phyloP scores from a whole-genome alignment of 1,140 invertebrate genomes.

The Periplaneta americana region DNA sequence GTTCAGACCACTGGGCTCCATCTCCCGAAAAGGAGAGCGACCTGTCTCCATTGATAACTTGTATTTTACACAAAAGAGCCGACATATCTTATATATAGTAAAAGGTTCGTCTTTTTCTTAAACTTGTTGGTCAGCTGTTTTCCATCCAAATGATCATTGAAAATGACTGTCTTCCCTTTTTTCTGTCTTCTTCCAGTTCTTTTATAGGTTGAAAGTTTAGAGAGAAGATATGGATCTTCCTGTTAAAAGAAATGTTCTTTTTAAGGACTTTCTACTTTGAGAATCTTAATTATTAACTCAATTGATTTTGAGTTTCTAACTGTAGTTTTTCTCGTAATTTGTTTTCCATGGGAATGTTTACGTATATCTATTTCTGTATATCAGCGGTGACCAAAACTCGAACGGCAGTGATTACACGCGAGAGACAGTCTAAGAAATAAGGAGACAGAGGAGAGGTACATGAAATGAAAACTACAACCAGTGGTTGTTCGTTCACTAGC shows the following conservation, averaged over 20 bases:
- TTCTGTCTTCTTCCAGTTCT: not conserved
- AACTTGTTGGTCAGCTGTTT: not conserved
- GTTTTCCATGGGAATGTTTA: no score
- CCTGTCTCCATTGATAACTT: not conserved
- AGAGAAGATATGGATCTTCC: not conserved
- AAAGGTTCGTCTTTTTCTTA: not conserved
- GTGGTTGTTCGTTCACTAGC: no score
- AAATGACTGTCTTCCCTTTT: not conserved
- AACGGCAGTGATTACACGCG: no score
- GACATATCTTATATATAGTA: not conserved
- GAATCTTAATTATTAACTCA: no score
- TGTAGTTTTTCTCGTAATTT: no score
- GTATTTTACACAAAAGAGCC: not conserved
- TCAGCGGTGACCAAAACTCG: no score
- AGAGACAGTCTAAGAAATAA: no score
- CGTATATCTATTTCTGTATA: no score
- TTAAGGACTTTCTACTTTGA: not conserved
- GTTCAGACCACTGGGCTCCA: not conserved
- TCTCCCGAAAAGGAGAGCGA: not conserved
- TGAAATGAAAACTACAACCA: no score
- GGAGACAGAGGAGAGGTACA: no score
- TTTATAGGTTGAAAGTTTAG: not conserved
- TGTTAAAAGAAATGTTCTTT: not conserved
- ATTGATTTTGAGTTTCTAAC: no score
- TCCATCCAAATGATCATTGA: not conserved